Percentiles rank a stretch among this genome's conserved stretches.
phyloP scores from a whole-genome alignment of 2,113 vertebrate genomes.

The Diphyllodes magnificus region DNA sequence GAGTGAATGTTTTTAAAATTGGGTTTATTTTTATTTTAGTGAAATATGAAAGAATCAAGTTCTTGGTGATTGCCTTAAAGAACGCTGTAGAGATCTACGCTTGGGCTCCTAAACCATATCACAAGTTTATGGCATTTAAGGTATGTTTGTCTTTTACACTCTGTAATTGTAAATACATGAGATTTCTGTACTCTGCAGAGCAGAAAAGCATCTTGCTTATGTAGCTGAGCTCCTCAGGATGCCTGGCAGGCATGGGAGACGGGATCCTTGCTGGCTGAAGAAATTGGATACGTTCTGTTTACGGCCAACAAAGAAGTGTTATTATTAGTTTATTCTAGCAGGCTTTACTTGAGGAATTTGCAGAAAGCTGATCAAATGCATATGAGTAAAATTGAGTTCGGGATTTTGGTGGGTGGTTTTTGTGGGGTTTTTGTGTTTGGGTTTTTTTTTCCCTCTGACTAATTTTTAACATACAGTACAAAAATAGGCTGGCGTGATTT shows the following conservation, averaged over 20 bases:
- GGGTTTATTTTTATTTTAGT: slow-evolving; percentile 75
- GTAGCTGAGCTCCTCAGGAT: neutral
- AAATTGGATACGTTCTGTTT: neutral
- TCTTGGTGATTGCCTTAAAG: slow-evolving; percentile 98
- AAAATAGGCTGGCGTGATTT: neutral
- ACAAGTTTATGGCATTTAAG: slow-evolving; percentile 99
- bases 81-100: slow-evolving; percentile 97
- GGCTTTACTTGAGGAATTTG: neutral
- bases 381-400: neutral
- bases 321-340: neutral
- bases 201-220: neutral
- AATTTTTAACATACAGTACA: neutral
- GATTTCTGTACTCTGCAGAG: neutral
- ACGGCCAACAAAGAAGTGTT: neutral
- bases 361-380: neutral
- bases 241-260: neutral
- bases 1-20: neutral
- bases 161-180: neutral
- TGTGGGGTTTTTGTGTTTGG: neutral
- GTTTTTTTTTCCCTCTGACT: neutral
- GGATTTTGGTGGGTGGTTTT: neutral
- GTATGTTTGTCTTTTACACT: slow-evolving; percentile 64
- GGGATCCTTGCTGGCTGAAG: neutral
- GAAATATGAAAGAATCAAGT: slow-evolving; percentile 98
- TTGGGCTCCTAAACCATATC: slow-evolving; percentile 98